Evolutionary conservation across 2,888 invertebrate genomes (phyloP).

Genomic region (Macaria notata): DNA sequence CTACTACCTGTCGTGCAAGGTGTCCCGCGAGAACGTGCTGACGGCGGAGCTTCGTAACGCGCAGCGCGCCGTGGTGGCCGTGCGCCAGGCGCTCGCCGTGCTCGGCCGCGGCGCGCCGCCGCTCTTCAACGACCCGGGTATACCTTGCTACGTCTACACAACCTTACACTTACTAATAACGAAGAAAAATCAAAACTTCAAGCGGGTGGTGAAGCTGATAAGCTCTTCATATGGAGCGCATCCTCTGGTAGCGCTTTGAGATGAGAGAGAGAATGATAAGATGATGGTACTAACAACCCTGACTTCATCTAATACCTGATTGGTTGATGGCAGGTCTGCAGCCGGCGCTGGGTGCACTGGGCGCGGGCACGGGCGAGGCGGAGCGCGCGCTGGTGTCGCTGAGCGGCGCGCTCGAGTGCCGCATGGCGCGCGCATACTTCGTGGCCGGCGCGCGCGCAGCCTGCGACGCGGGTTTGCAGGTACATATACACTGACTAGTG

Average conservation of each 20-base stretch:
- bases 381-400: conserved; percentile 86
- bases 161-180: no score
- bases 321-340: conserved; percentile 74
- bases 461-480: conserved; percentile 89
- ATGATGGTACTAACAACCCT: no score
- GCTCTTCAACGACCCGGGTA: conserved; percentile 73
- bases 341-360: conserved; percentile 88
- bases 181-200: no score
- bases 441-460: conserved; percentile 89
- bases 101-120: conserved; percentile 77
- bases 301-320: no score
- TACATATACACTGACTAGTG: conserved; percentile 27
- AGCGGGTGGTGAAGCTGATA: no score
- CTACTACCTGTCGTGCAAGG: conserved; percentile 93
- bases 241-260: no score
- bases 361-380: conserved; percentile 90
- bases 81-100: conserved; percentile 88
- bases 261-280: no score
- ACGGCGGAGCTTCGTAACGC: conserved; percentile 92
- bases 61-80: conserved; percentile 85
- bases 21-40: conserved; percentile 88
- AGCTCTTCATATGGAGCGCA: no score
- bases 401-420: conserved; percentile 90
- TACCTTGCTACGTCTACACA: conserved; percentile 2
- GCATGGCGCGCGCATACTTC: conserved; percentile 91